A percentile compares a stretch with the other conserved stretches of the same genome.
Evolutionary conservation across 64 coral and sea anemone genomes (phyloP).

Genomic region (Montipora cactus): DNA sequence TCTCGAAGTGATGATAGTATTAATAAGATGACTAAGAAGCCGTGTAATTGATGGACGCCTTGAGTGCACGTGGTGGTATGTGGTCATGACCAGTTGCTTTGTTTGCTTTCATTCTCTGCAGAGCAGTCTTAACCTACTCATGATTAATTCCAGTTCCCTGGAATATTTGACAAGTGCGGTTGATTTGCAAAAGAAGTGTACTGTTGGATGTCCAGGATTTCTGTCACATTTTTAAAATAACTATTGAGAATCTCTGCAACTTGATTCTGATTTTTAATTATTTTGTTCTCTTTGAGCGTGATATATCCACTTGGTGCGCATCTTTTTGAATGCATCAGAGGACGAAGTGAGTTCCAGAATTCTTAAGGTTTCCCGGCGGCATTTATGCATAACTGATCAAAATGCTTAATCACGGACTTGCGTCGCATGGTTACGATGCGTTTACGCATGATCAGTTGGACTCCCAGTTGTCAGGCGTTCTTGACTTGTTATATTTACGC

Average conservation of each 20-base stretch:
- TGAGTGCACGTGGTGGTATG: neutral
- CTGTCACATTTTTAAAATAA: neutral
- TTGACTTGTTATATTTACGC: neutral
- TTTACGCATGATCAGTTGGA: slow-evolving; percentile 34
- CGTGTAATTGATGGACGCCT: slow-evolving; percentile 1
- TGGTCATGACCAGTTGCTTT: slow-evolving; percentile 9
- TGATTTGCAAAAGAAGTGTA: neutral
- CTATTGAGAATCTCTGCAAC: neutral
- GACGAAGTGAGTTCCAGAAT: slow-evolving; percentile 49
- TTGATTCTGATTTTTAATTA: neutral
- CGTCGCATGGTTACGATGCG: slow-evolving; percentile 56
- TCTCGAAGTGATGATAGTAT: slow-evolving; percentile 22
- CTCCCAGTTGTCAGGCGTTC: slow-evolving; percentile 61
- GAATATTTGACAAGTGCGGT: neutral
- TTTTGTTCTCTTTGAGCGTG: neutral
- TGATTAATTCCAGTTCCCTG: slow-evolving; percentile 2
- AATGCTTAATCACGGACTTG: slow-evolving; percentile 40
- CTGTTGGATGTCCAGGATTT: neutral
- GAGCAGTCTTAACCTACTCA: neutral
- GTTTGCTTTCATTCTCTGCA: slow-evolving; percentile 27
- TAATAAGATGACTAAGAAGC: slow-evolving; percentile 18
- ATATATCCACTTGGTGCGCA: neutral
- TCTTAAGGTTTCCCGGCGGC: slow-evolving; percentile 37
- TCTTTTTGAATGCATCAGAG: slow-evolving; percentile 1
- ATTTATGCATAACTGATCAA: slow-evolving; percentile 53